A percentile compares a stretch with the other conserved stretches of the same genome.
Evolutionary conservation across 2,797 vertebrate species (phyloP).

Genomic region (Scomberomorus guttatus): DNA sequence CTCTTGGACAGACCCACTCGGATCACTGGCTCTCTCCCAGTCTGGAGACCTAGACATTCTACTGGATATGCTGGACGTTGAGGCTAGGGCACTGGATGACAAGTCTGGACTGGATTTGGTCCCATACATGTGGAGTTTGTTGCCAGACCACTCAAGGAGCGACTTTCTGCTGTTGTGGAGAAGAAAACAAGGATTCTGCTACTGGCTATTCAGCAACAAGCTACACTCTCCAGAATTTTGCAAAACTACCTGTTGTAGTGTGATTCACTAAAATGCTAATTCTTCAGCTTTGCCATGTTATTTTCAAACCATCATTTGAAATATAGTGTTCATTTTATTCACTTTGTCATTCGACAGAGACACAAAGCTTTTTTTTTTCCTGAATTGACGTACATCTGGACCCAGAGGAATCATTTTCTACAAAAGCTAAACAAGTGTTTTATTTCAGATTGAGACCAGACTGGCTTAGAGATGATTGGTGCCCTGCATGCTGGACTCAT

Average conservation of each 20-base stretch:
- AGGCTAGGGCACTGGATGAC: constrained; percentile 20
- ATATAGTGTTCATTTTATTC: background rate
- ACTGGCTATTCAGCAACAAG: constrained; percentile 12
- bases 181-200: constrained; percentile 23
- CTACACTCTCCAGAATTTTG: background rate
- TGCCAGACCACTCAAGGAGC: constrained; percentile 15
- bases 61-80: constrained; percentile 60
- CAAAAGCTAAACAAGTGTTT: constrained; percentile 33
- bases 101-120: constrained; percentile 40
- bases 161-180: constrained; percentile 19
- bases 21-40: constrained; percentile 54
- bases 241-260: constrained; percentile 11
- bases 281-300: background rate
- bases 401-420: constrained; percentile 17
- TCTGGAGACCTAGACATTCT: constrained; percentile 38
- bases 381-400: constrained; percentile 8
- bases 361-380: background rate
- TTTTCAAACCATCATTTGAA: background rate
- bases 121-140: constrained; percentile 28
- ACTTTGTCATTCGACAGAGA: background rate
- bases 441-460: constrained; percentile 56
- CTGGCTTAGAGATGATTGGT: constrained; percentile 80
- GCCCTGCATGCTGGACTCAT: constrained; percentile 65
- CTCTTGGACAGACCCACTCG: constrained; percentile 54
- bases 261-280: background rate